Evolutionary conservation across 2,888 invertebrate genomes (phyloP), one percentile per base, ranked within the genome.

Genomic region (Aphidoletes aphidimyza): DNA sequence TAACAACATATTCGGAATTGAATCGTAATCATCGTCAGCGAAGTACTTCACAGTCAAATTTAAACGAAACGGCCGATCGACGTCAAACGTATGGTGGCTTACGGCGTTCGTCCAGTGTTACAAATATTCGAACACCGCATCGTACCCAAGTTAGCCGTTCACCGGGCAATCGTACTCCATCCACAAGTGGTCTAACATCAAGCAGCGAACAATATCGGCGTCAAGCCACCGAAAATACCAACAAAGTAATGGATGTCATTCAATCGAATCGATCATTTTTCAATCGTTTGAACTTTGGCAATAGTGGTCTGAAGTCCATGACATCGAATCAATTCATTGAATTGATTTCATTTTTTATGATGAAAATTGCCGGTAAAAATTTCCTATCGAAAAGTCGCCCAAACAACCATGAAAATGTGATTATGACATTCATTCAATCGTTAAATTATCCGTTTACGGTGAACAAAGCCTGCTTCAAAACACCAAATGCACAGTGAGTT

Each of bases 311-410:
- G 2, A 81, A 22, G n/a, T 8, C 81, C 19, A 81, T 81, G 81
- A 81, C 81, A 81, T 0, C 22, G n/a, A 81, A 81, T n/a, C 81
- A 81, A 81, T 81, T 81, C 22, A 81, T 81, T 37, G 81, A 81
- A 19, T 37, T 81, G 9, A 9, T 37, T 37, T 36, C 81, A 8
- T 22, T 37, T 37, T 37, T 81, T 0, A 37, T 37, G 37, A 22
- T 81, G 9, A 81, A 37, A 81, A 81, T 81, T 9, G n/a, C 30
- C 81, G 81, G 81, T 8, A 81, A 81, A 81, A 37, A 6, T 9
- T 19, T 22, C 0, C 14, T 69, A 1, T 6, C 30, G 8, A 69
- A 81, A 8, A 81, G 9, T n/a, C 78, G 78, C 36, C 17, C 54
- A 54, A 81, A 37, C n/a, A 81, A 37, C 8, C 19, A 37, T 8